Percentiles rank a stretch among this genome's conserved stretches.
Evolutionary conservation across 64 coral and sea anemone species (phyloP).

Genomic region (Anthopleura sola): DNA sequence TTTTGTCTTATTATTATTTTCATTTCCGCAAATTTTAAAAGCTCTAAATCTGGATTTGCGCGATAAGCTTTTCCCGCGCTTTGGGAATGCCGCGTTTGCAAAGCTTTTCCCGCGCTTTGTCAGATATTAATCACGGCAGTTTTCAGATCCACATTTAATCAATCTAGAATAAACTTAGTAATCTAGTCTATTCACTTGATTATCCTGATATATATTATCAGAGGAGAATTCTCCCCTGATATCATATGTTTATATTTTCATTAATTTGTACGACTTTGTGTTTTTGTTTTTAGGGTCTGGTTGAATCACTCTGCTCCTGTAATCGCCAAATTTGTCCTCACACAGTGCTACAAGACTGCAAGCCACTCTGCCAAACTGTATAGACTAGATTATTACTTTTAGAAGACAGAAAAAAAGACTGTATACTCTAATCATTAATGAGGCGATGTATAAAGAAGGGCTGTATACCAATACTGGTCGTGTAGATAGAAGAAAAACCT

Average conservation of each 20-base stretch:
- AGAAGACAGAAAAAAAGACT: background rate
- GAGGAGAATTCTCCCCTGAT: too few relatives aligned
- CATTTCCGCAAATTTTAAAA: too few relatives aligned
- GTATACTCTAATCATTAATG: background rate
- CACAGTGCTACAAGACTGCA: slow-evolving; percentile 1
- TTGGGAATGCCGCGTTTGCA: background rate
- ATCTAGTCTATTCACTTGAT: background rate
- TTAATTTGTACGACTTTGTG: background rate
- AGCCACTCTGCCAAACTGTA: background rate
- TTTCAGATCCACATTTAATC: too few relatives aligned
- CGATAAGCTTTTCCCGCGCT: background rate
- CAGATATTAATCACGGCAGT: background rate
- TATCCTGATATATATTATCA: background rate
- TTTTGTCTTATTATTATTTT: too few relatives aligned
- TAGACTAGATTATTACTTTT: background rate
- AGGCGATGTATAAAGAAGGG: background rate
- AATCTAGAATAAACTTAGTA: too few relatives aligned
- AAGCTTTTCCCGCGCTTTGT: too few relatives aligned
- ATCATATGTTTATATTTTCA: background rate
- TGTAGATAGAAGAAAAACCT: background rate
- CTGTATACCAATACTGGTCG: background rate
- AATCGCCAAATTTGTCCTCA: background rate
- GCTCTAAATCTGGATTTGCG: too few relatives aligned
- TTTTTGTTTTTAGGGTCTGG: background rate
- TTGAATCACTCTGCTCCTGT: background rate